These are phyloP conservation scores for Amphiprion percula DNA, from an alignment of 2,113 vertebrate genomes.

Conservation along the genomic window DNA sequence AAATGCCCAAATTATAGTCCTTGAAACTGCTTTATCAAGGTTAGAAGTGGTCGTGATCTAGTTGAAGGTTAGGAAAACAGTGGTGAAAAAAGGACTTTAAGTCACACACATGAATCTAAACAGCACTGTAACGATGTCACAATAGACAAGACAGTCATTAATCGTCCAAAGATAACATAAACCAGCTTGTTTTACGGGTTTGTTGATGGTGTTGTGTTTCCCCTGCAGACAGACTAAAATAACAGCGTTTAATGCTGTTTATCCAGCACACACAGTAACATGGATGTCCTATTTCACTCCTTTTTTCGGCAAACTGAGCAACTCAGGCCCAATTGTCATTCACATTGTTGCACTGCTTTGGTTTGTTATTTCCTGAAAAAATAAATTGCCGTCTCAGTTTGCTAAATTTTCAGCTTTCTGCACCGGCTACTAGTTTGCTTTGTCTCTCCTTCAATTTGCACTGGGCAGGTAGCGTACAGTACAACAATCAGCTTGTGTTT, in stretches of 20 bases:
- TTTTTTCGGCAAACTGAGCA: not conserved
- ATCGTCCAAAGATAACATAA: slow-evolving; percentile 8
- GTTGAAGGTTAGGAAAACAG: slow-evolving; percentile 31
- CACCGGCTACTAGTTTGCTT: too few species aligned
- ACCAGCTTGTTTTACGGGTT: not conserved
- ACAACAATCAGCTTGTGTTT: too few species aligned
- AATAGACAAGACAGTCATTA: slow-evolving; percentile 3
- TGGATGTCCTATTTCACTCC: not conserved
- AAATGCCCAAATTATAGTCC: too few species aligned
- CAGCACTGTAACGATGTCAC: slow-evolving; percentile 7
- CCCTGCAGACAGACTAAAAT: not conserved
- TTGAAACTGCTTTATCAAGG: not conserved
- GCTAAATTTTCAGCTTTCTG: too few species aligned
- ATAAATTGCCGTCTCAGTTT: too few species aligned
- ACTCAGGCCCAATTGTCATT: not conserved
- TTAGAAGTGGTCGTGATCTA: slow-evolving; percentile 7
- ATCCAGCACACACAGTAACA: not conserved
- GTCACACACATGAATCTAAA: slow-evolving; percentile 26
- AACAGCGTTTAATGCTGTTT: slow-evolving; percentile 16
- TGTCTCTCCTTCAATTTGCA: fast-evolving
- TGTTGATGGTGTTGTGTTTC: not conserved
- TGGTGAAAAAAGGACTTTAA: slow-evolving; percentile 16
- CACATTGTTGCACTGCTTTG: too few species aligned
- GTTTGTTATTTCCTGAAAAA: too few species aligned
- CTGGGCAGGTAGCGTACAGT: not conserved